Base-by-base conservation (phyloP, 2,113 vertebrate species). In the Lichenostomus cassidix region DNA sequence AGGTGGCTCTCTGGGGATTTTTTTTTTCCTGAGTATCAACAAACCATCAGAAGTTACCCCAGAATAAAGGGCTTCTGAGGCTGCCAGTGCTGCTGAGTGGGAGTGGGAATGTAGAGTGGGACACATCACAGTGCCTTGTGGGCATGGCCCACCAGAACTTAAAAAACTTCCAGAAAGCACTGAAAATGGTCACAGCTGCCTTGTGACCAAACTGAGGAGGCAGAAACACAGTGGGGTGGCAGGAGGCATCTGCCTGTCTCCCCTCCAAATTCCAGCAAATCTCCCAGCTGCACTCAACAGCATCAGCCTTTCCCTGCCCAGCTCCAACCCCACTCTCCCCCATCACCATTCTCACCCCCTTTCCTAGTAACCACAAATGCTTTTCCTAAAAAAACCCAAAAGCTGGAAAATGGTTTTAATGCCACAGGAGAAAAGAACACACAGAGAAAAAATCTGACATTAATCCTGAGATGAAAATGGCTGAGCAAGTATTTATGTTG, bases 401-500 rank as follows among this genome's bases (percentile, higher is more conserved):
- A 15, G 9, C 31, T 80, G 47, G n/a, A 69, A 65, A 82, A 78
- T 39, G 3, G 10, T 64, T 96, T 93, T 81, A 68, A 49, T 81
- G 81, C 64, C 56, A 75, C 29, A 50, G 68, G 52, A 87, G 11
- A 76, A 42, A 60, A 87, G 8, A 16, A 56, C 10, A 60, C 68
- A 35, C 14, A 50, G 24, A 23, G n/a, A 69, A 46, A n/a, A 42
- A 39, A 13, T 3, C 91, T 85, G 78, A 87, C 67, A 42, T 87
- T 68, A 93, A 92, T 93, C 71, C 80, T 33, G 49, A 71, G 71
- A 83, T 41, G 52, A 87, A 96, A 95, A 92, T 87, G 64, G 73
- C 79, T 89, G 73, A 95, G 78, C 87, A 89, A 95, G 88, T 92
- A 83, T 88, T 95, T 89, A 47, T 83, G 93, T 92, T 93, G 96